A percentile compares a stretch with the other conserved stretches of the same genome.
phyloP scores from a whole-genome alignment of 2,797 vertebrate species.

The Paedocypris micromegethes region DNA sequence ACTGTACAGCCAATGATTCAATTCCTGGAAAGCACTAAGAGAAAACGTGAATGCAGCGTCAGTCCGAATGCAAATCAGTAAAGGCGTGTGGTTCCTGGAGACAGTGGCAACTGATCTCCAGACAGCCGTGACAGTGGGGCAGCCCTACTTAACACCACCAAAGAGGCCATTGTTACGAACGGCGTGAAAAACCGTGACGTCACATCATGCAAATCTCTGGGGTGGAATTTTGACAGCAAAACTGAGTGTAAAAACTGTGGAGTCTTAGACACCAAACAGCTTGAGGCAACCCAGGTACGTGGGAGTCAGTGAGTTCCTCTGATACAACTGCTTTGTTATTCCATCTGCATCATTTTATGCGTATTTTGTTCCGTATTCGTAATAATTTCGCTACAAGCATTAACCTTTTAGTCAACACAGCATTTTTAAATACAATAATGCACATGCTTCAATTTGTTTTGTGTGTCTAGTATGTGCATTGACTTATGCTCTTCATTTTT shows the following conservation, averaged over 20 bases:
- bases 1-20: not conserved
- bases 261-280: constrained; percentile 9
- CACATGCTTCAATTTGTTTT: too few relatives aligned
- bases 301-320: constrained; percentile 11
- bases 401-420: too few relatives aligned
- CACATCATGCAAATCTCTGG: constrained; percentile 64
- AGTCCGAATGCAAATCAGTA: too few relatives aligned
- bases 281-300: constrained; percentile 16
- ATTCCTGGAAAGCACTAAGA: not conserved
- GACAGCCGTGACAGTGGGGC: not conserved
- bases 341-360: too few relatives aligned
- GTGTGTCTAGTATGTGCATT: too few relatives aligned
- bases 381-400: too few relatives aligned
- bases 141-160: not conserved
- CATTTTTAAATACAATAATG: too few relatives aligned
- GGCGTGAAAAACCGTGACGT: constrained; percentile 58
- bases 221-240: constrained; percentile 17
- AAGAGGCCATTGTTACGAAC: constrained; percentile 8
- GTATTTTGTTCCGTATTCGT: too few relatives aligned
- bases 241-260: constrained; percentile 13
- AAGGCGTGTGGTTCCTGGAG: not conserved
- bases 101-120: not conserved
- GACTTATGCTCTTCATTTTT: too few relatives aligned
- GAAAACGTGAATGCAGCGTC: not conserved
- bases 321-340: constrained; percentile 8